These are phyloP conservation scores for Meloidogyne floridensis DNA, from an alignment of 1,140 invertebrate genomes.

Conservation along the genomic window DNA sequence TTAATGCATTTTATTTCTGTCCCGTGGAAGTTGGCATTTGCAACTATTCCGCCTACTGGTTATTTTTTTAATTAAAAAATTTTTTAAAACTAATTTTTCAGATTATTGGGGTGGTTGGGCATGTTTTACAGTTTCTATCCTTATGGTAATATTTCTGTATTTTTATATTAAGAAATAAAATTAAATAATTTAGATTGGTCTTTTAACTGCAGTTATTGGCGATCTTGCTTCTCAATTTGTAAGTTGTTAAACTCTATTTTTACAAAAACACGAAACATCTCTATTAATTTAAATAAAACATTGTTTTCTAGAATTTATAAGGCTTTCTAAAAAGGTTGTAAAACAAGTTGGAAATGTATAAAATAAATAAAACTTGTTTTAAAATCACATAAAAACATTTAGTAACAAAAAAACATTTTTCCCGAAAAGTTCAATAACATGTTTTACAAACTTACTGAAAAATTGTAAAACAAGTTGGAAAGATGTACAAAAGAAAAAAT, in stretches of 20 bases:
- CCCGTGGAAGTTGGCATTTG: slow-evolving; percentile 97
- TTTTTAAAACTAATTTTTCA: slow-evolving; percentile 31
- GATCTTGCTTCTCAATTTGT: slow-evolving; percentile 65
- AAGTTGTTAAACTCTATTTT: not conserved
- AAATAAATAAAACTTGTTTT: not conserved
- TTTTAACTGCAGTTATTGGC: slow-evolving; percentile 62
- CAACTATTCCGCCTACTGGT: slow-evolving; percentile 96
- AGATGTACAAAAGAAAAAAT: too few relatives aligned
- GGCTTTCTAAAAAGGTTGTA: not conserved
- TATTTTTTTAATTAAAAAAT: slow-evolving; percentile 55
- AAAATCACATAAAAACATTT: too few relatives aligned
- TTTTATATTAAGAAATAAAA: not conserved
- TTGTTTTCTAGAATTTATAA: not conserved
- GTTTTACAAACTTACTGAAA: not conserved
- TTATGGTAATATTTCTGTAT: slow-evolving; percentile 24
- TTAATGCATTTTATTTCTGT: slow-evolving; percentile 90
- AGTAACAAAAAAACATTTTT: not conserved
- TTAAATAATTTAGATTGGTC: slow-evolving; percentile 57
- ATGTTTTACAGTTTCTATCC: slow-evolving; percentile 62
- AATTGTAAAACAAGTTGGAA: not conserved
- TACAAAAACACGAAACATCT: too few relatives aligned
- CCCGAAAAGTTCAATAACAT: not conserved
- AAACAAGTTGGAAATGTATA: not conserved
- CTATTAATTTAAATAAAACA: too few relatives aligned
- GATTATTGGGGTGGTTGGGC: slow-evolving; percentile 66